These are phyloP conservation scores for Empis stercorea DNA, from an alignment of 2,888 invertebrate genomes.

Conservation along the genomic window DNA sequence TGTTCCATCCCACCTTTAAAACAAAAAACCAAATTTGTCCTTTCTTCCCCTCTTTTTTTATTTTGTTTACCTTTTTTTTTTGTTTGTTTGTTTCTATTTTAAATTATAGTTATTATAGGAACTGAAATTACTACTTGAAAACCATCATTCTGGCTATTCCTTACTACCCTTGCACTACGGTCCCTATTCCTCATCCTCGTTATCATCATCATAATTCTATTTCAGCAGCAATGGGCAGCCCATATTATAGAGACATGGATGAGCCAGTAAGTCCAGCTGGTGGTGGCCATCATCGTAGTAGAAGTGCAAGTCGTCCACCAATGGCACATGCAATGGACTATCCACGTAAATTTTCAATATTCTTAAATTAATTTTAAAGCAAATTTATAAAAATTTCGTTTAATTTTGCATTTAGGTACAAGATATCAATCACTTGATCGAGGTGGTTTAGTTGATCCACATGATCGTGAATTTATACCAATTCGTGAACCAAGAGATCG, in stretches of 20 bases:
- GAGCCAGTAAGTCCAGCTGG: constrained; percentile 77
- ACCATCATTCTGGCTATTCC: constrained; percentile 22
- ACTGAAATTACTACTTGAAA: constrained; percentile 17
- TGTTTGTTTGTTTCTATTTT: not conserved
- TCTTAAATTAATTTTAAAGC: not conserved
- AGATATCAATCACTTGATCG: constrained; percentile 61
- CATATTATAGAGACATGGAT: constrained; percentile 65
- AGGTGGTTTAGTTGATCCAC: constrained; percentile 55
- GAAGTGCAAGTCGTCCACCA: constrained; percentile 66
- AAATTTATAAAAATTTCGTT: not conserved
- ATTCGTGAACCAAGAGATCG: constrained; percentile 62
- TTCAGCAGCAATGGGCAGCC: constrained; percentile 43
- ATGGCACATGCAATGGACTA: constrained; percentile 44
- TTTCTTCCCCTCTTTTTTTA: too few species aligned
- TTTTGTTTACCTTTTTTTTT: constrained; percentile 11
- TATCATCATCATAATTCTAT: constrained; percentile 40
- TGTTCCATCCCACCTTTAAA: not conserved
- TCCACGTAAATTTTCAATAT: constrained; percentile 38
- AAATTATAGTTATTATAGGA: constrained; percentile 15
- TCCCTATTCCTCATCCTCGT: constrained; percentile 15
- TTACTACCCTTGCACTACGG: constrained; percentile 24
- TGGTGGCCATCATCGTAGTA: constrained; percentile 68
- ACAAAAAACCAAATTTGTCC: not conserved
- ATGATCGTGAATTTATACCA: constrained; percentile 78
- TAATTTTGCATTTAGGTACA: constrained; percentile 23